Evolutionary conservation across 2,888 invertebrate species (phyloP), one percentile per base, ranked within the genome.

Genomic region (Helicoverpa assulta): DNA sequence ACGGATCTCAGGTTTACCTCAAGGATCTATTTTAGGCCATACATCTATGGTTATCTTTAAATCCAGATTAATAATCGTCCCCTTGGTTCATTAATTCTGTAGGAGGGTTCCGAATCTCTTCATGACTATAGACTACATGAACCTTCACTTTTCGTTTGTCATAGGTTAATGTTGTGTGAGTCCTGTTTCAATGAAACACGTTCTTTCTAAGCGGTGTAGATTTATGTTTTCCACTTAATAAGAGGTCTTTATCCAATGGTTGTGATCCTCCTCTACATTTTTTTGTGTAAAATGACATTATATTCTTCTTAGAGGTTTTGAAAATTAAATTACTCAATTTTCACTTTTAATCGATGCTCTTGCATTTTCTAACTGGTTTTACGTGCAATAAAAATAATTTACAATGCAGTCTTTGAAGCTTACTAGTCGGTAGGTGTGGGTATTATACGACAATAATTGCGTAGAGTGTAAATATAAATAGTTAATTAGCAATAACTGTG

Each of bases 1-100:
- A 29, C 56, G 62, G 18, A 18, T 56, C 18, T n/a, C 4, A 29
- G 50, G 54, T 14, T n/a, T 55, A 4, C 55, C 40, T 40, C 75
- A 21, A 14, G 68, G 75, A 10, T 16, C 61, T 47, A 47, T 59
- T 43, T 16, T 73, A 14, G 58, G 58, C 33, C 67, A 6, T 16
- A 52, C 21, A 52, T 4, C 21, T 51, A 56, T 43, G 51, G 51
- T 59, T n/a, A 59, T 66, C 33, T n/a, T 55, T 43, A 51, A 72
- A 72, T 72, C 73, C 19, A 8, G 37, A 66, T 73, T 52, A 59
- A 72, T 66, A 66, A 29, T 66, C 18, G 19, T 3, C 19, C 16
- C n/a, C 26, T 7, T n/a, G n/a, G 16, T 55, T n/a, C 21, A 70
- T 47, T 47, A 71, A 57, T 54, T 43, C 55, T n/a, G 47, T 43